A percentile compares a stretch with the other conserved stretches of the same genome.
These are phyloP conservation scores for Pachyrhynchus sulphureomaculatus DNA, from an alignment of 1,140 invertebrate species.

Conservation along the genomic window DNA sequence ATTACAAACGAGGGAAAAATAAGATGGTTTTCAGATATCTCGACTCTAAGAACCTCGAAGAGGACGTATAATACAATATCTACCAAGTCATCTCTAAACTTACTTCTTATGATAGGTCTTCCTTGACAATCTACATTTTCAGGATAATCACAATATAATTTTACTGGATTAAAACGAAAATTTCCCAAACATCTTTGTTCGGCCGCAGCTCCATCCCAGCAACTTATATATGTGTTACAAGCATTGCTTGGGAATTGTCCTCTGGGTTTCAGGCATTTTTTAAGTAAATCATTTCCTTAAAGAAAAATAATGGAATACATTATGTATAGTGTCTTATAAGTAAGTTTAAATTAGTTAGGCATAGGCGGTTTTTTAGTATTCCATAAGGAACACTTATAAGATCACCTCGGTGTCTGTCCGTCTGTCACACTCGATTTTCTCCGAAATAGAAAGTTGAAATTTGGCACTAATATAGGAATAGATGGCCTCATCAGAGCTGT, in stretches of 20 bases:
- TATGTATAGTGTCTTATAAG: neutral
- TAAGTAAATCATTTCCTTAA: slow-evolving; percentile 27
- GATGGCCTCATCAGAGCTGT: too few species aligned
- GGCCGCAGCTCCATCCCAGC: slow-evolving; percentile 67
- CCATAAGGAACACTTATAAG: too few species aligned
- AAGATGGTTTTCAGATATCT: too few species aligned
- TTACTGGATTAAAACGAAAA: slow-evolving; percentile 60
- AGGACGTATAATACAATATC: too few species aligned
- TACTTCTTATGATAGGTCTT: slow-evolving; percentile 47
- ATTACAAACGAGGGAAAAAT: too few species aligned
- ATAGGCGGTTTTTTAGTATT: too few species aligned
- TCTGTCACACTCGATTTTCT: too few species aligned
- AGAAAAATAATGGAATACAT: neutral
- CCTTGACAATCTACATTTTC: slow-evolving; percentile 63
- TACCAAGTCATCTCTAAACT: neutral
- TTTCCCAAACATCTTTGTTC: slow-evolving; percentile 65
- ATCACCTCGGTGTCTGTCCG: too few species aligned
- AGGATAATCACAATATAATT: slow-evolving; percentile 63
- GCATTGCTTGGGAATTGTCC: slow-evolving; percentile 63
- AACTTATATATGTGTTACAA: slow-evolving; percentile 67
- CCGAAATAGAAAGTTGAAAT: too few species aligned
- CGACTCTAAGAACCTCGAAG: too few species aligned
- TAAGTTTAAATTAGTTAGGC: neutral
- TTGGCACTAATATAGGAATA: too few species aligned
- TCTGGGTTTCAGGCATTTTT: slow-evolving; percentile 43